Percentiles rank a stretch among this genome's conserved stretches.
These are phyloP conservation scores for Nezara viridula DNA, from an alignment of 2,888 invertebrate genomes.

Conservation along the genomic window DNA sequence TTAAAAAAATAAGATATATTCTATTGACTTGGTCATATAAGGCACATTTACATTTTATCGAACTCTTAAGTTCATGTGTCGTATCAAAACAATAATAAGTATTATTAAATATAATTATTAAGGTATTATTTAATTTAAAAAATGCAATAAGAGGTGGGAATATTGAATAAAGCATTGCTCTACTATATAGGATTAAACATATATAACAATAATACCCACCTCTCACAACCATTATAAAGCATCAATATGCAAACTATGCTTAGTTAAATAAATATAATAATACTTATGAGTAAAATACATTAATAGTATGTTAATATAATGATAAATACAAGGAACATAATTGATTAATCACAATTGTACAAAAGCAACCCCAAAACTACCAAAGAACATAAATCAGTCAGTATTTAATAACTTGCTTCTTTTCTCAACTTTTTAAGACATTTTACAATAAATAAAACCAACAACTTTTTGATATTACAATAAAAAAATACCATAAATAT, in stretches of 20 bases:
- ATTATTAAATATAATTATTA: neutral
- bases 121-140: neutral
- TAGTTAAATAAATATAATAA: slow-evolving; percentile 16
- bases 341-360: slow-evolving; percentile 15
- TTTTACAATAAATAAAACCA: neutral
- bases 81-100: neutral
- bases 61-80: neutral
- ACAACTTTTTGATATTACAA: slow-evolving; percentile 1
- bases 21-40: neutral
- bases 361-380: neutral
- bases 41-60: neutral
- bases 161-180: neutral
- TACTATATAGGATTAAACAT: neutral
- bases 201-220: slow-evolving; percentile 10
- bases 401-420: slow-evolving; percentile 25
- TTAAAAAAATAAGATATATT: slow-evolving; percentile 12
- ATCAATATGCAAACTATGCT: neutral
- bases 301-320: slow-evolving; percentile 25
- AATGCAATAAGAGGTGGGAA: neutral
- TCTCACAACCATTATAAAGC: slow-evolving; percentile 37
- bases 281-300: slow-evolving; percentile 9
- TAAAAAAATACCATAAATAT: neutral
- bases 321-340: slow-evolving; percentile 43
- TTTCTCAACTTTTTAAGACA: neutral
- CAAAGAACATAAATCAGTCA: neutral